Percentiles rank a stretch among this genome's conserved stretches.
Evolutionary conservation across 1,140 invertebrate species (phyloP).

Genomic region (Bombus impatiens): DNA sequence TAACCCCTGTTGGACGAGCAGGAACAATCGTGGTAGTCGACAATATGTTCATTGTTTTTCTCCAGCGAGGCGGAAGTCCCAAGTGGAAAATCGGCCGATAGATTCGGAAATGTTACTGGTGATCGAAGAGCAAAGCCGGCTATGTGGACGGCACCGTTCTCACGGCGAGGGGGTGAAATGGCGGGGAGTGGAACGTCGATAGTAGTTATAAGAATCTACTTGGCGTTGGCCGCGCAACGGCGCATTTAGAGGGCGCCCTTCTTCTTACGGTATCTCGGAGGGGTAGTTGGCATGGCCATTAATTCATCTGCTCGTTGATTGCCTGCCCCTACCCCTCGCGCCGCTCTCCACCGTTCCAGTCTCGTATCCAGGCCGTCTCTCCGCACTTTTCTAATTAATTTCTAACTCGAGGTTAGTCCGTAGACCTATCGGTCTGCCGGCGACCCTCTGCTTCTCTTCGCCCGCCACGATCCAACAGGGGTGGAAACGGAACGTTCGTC

Average conservation of each 20-base stretch:
- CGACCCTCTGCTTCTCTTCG: conserved; percentile 26
- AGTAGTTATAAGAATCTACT: conserved; percentile 72
- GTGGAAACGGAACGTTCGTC: conserved; percentile 56
- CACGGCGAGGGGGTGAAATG: not conserved
- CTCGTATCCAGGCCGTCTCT: conserved; percentile 52
- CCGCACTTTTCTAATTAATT: conserved; percentile 80
- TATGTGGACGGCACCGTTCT: not conserved
- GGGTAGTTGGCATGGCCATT: conserved; percentile 78
- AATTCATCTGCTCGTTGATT: conserved; percentile 79
- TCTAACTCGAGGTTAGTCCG: conserved; percentile 74
- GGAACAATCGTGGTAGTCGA: not conserved
- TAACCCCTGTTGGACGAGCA: conserved; percentile 18
- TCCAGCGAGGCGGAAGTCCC: conserved; percentile 29
- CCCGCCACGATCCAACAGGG: conserved; percentile 17
- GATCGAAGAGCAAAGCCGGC: conserved; percentile 36
- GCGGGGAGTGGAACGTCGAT: conserved; percentile 38
- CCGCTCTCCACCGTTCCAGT: not conserved
- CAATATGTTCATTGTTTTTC: conserved; percentile 57
- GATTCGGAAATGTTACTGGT: conserved; percentile 60
- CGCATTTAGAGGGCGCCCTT: conserved; percentile 61
- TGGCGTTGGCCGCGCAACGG: conserved; percentile 43
- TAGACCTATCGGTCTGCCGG: conserved; percentile 48
- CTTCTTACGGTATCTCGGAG: conserved; percentile 67
- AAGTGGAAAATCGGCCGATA: conserved; percentile 67
- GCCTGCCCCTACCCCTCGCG: conserved; percentile 59